These are phyloP conservation scores for Erannis defoliaria DNA, from an alignment of 2,888 invertebrate species.

Conservation along the genomic window DNA sequence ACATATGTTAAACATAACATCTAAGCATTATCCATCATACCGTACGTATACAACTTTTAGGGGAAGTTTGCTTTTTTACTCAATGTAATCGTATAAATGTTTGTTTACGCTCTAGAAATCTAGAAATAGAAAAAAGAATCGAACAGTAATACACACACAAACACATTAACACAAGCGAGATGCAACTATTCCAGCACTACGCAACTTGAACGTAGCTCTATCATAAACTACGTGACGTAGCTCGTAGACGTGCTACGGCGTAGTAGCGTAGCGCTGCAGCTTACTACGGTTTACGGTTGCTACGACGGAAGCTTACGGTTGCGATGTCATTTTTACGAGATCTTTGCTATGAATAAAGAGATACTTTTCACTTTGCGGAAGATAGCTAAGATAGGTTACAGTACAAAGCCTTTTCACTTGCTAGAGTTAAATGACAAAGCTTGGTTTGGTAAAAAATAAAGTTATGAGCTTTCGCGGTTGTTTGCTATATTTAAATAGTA, in stretches of 20 bases:
- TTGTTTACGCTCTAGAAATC: background rate
- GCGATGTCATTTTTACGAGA: constrained; percentile 10
- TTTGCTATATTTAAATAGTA: background rate
- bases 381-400: too few species aligned
- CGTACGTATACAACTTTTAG: background rate
- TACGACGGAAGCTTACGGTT: constrained; percentile 11
- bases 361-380: background rate
- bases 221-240: constrained; percentile 68
- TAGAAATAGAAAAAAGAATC: background rate
- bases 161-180: background rate
- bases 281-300: constrained; percentile 14
- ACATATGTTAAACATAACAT: too few species aligned
- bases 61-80: background rate
- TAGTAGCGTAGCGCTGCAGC: constrained; percentile 49
- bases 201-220: background rate
- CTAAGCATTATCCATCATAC: too few species aligned
- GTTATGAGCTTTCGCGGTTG: background rate
- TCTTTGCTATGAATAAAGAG: constrained; percentile 7
- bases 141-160: background rate
- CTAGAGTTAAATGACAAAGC: background rate
- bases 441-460: background rate
- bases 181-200: background rate
- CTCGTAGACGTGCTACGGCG: constrained; percentile 69
- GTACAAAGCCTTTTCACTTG: background rate
- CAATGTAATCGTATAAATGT: background rate